phyloP scores from a whole-genome alignment of 2,888 invertebrate species.

The Rambutsinella grinnellia region DNA sequence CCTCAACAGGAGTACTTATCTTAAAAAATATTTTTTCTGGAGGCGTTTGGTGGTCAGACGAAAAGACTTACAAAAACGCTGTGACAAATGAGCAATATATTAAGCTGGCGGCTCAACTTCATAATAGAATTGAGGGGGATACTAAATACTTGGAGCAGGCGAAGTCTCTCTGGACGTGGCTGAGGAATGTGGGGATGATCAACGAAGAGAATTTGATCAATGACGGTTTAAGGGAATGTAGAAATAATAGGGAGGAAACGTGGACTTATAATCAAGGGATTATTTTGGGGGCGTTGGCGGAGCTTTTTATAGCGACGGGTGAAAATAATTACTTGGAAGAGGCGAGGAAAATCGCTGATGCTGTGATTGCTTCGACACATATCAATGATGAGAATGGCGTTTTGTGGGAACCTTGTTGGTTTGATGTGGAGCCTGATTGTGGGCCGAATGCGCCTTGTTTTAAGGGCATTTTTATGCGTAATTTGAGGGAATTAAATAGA shows the following conservation, averaged over 20 bases:
- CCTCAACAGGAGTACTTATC: no score
- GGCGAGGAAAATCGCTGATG: conserved; percentile 58
- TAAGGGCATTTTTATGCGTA: conserved; percentile 60
- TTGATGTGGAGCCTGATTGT: conserved; percentile 35
- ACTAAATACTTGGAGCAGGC: conserved; percentile 47
- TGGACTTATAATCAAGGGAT: conserved; percentile 49
- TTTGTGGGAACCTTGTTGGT: conserved; percentile 58
- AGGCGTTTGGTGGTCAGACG: conserved; percentile 26
- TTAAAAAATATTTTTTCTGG: background rate
- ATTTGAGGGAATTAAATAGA: conserved; percentile 58
- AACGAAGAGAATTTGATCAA: conserved; percentile 58
- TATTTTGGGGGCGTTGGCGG: conserved; percentile 57
- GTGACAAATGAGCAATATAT: conserved; percentile 40
- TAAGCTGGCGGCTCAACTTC: conserved; percentile 26
- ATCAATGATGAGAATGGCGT: conserved; percentile 53
- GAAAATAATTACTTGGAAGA: conserved; percentile 29
- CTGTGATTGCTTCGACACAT: conserved; percentile 45
- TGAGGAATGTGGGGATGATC: conserved; percentile 51
- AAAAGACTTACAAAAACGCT: conserved; percentile 36
- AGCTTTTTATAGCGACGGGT: conserved; percentile 51
- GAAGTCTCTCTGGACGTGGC: conserved; percentile 54
- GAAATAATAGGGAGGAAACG: conserved; percentile 29
- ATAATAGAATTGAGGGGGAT: conserved; percentile 27
- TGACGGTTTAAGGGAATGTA: conserved; percentile 54
- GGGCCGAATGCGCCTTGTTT: conserved; percentile 48